Conservation (phyloP, 2,113 vertebrate genomes). For the Nanorana parkeri region DNA sequence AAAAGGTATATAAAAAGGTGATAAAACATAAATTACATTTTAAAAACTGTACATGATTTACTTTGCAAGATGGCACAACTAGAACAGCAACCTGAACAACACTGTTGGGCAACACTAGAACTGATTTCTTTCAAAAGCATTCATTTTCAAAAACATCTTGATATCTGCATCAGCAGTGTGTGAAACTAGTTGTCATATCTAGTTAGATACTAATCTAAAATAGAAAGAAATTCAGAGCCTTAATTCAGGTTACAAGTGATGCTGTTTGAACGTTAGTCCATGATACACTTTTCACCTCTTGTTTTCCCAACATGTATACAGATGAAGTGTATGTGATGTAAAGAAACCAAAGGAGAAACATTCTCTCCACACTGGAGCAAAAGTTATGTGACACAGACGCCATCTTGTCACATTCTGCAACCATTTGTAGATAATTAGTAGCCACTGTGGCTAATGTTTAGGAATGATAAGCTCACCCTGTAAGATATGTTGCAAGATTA, state of each 20-base stretch:
- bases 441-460: slow-evolving; percentile 18
- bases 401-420: slow-evolving; percentile 41
- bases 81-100: slow-evolving; percentile 68
- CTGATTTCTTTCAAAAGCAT: neutral
- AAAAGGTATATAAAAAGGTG: slow-evolving; percentile 70
- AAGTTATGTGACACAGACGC: slow-evolving; percentile 48
- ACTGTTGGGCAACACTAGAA: slow-evolving; percentile 58
- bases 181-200: slow-evolving; percentile 10
- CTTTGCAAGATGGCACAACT: slow-evolving; percentile 68
- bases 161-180: neutral
- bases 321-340: slow-evolving; percentile 58
- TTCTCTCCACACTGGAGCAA: slow-evolving; percentile 60
- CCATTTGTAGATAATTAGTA: slow-evolving; percentile 1
- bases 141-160: neutral
- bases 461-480: neutral
- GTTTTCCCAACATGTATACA: slow-evolving; percentile 59
- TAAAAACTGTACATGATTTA: slow-evolving; percentile 77
- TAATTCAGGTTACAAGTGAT: neutral
- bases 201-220: slow-evolving; percentile 35
- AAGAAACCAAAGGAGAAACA: neutral
- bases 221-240: neutral
- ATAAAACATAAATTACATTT: slow-evolving; percentile 88
- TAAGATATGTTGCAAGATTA: neutral
- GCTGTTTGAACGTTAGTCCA: slow-evolving; percentile 66
- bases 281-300: slow-evolving; percentile 64